A percentile compares a stretch with the other conserved stretches of the same genome.
Conservation (phyloP, 2,888 invertebrate species). For the Amblyjoppa fuscipennis region DNA sequence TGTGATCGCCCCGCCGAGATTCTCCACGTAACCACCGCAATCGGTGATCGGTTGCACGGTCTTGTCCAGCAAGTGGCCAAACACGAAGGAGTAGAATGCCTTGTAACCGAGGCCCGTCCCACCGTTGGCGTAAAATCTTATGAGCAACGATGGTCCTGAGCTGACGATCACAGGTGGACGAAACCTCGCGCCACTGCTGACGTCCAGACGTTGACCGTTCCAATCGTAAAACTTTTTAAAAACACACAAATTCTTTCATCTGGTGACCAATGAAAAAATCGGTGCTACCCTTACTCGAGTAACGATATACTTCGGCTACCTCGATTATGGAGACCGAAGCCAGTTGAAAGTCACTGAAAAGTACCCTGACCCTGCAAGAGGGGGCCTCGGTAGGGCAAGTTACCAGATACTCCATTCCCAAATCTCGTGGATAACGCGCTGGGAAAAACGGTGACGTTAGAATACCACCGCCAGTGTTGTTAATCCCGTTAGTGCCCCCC, state of each 20-base stretch:
- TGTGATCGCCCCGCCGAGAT: conserved; percentile 90
- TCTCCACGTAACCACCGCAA: conserved; percentile 90
- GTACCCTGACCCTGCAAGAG: conserved; percentile 87
- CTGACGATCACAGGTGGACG: conserved; percentile 90
- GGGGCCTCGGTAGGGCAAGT: conserved; percentile 86
- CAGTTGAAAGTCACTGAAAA: conserved; percentile 90
- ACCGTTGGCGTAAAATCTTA: conserved; percentile 90
- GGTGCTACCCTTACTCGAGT: neutral
- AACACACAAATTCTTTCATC: neutral
- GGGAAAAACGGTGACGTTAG: conserved; percentile 90
- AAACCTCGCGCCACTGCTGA: conserved; percentile 89
- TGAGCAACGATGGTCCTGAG: conserved; percentile 88
- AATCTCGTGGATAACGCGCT: conserved; percentile 88
- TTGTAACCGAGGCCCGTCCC: conserved; percentile 89
- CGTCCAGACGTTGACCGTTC: conserved; percentile 89
- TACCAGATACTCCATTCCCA: conserved; percentile 89
- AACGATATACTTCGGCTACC: conserved; percentile 81
- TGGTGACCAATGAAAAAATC: neutral
- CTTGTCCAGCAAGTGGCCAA: conserved; percentile 80
- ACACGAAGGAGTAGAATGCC: conserved; percentile 87
- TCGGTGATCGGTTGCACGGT: conserved; percentile 85
- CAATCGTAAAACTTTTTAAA: conserved; percentile 88
- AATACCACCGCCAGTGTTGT: conserved; percentile 85
- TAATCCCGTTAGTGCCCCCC: conserved; percentile 76
- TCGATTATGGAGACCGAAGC: conserved; percentile 89